Base-by-base conservation (phyloP, 2,797 vertebrate species). In the Enteromius treurensis region DNA sequence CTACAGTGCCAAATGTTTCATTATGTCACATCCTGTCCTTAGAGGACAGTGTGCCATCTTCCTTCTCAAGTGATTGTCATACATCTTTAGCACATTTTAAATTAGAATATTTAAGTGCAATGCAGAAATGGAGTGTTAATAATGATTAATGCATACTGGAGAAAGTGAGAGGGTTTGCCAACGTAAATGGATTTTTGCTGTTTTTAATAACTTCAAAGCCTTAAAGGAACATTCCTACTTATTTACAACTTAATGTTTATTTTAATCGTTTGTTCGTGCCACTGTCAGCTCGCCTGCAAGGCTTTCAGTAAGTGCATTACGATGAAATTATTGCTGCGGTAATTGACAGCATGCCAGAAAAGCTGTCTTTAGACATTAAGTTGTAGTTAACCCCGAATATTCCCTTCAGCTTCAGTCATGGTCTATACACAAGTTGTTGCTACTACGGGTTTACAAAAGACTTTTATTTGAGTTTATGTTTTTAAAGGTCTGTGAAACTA, bases 231-330 rank as follows among this genome's bases (percentile, higher is more conserved):
- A 83, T 58, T 69, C 19, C 14, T 77, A 49, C 75, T 79, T 71
- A 62, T 79, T 78, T 78, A 83, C 65, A 60, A 60, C 40, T 26
- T 83, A 71, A 83, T 64, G 53, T 71, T 77, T 77, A 79, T 78
- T 83, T 77, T 79, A 83, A 83, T 64, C 4, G 55, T 77, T 58
- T 58, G 77, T 68, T 82, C 8, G 9, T 77, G 73, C 47, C 2
- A 26, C 81, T 78, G 82, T 47, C 53, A 79, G 75, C 67, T 70
- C 13, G 53, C 75, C 76, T 71, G 9, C n/a, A 1, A 60, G 82
- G 75, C 65, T 37, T 83, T 58, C 55, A 71, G 75, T 62, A 70
- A 83, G 67, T 71, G 76, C 65, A 77, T 77, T 83, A 51, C 13
- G 5, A 19, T 58, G 11, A 71, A 78, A 71, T 78, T 51, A 21